These are phyloP conservation scores for Pteruthius melanotis DNA, from an alignment of 2,113 vertebrate genomes.

Conservation along the genomic window DNA sequence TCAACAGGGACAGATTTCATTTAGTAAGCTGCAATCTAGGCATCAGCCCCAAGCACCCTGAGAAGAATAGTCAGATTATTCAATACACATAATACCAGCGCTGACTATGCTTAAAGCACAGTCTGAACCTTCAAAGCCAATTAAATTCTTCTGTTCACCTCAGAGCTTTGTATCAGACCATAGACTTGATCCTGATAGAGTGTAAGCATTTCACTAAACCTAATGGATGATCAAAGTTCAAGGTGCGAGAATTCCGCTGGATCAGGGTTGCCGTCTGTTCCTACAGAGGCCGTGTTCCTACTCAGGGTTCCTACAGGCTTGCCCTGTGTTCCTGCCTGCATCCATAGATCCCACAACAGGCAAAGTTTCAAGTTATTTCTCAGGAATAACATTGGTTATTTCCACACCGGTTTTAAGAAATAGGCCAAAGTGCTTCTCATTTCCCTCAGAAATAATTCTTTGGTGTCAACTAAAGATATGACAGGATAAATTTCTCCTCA, in stretches of 20 bases:
- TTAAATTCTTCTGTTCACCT: background rate
- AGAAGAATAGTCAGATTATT: background rate
- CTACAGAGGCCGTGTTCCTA: background rate
- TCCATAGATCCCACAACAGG: background rate
- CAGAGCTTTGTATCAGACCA: background rate
- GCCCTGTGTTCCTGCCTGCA: rapidly evolving
- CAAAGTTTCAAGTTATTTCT: background rate
- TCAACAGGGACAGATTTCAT: background rate
- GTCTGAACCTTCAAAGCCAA: background rate
- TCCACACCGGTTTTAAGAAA: background rate
- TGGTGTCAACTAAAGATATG: background rate
- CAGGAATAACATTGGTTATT: background rate
- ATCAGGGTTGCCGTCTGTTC: background rate
- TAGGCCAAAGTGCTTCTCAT: background rate
- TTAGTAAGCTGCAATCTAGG: background rate
- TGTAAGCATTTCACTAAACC: background rate
- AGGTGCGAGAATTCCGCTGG: background rate
- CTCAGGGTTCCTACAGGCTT: background rate
- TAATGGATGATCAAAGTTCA: background rate
- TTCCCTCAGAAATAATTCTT: background rate
- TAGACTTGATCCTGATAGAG: background rate
- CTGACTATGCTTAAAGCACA: background rate
- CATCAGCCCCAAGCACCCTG: background rate
- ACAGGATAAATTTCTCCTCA: background rate
- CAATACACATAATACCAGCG: background rate